phyloP scores from a whole-genome alignment of 2,888 invertebrate species.

The Cosmopolites sordidus region DNA sequence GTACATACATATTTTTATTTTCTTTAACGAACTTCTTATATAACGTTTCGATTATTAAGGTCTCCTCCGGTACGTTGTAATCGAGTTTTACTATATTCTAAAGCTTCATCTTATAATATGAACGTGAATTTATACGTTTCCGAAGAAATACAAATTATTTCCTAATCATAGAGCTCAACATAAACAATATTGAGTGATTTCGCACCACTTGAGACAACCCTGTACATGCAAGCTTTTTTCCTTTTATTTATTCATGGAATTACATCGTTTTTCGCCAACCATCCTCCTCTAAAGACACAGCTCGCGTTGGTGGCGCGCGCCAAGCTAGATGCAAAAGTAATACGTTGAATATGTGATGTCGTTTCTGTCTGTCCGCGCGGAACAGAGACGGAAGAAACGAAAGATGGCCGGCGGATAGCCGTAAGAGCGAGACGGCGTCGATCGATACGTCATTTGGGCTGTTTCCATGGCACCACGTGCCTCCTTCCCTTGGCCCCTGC shows the following conservation, averaged over 20 bases:
- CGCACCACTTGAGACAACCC: too few species aligned
- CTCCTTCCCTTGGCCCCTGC: slow-evolving; percentile 41
- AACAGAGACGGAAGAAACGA: slow-evolving; percentile 20
- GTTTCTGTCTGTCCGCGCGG: slow-evolving; percentile 39
- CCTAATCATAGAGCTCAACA: too few species aligned
- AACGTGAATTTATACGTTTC: too few species aligned
- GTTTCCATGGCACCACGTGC: slow-evolving; percentile 53
- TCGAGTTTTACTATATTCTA: too few species aligned
- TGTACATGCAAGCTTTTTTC: background rate
- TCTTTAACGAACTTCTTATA: too few species aligned
- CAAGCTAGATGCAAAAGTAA: slow-evolving; percentile 43
- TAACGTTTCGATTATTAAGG: too few species aligned
- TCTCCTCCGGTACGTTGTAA: too few species aligned
- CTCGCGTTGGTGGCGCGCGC: slow-evolving; percentile 24
- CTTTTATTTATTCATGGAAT: slow-evolving; percentile 1
- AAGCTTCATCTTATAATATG: too few species aligned
- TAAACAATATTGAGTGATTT: too few species aligned
- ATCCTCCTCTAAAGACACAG: background rate
- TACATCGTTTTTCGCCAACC: slow-evolving; percentile 1
- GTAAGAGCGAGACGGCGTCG: slow-evolving; percentile 45
- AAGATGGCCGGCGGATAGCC: slow-evolving; percentile 35
- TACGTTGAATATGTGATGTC: slow-evolving; percentile 52
- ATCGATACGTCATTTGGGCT: slow-evolving; percentile 55
- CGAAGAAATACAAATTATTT: too few species aligned
- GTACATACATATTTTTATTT: too few species aligned